These are phyloP conservation scores for Heliopora coerulea DNA, from an alignment of 92 coral and sea anemone species.

Conservation along the genomic window DNA sequence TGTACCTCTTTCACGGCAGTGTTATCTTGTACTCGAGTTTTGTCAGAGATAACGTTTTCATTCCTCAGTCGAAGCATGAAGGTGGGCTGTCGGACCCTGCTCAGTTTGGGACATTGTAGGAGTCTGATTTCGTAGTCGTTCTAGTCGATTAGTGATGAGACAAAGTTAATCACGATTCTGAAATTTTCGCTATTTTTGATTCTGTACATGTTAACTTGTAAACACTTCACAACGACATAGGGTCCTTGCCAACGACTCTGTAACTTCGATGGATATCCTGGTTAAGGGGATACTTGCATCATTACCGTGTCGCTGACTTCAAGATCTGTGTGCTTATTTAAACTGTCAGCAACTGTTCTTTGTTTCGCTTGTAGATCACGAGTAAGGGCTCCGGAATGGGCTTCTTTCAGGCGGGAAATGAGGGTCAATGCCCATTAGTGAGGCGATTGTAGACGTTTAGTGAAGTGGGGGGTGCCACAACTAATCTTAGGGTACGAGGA, in stretches of 20 bases:
- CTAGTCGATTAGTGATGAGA: conserved; percentile 6
- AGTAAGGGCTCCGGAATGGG: conserved; percentile 9
- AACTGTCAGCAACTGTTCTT: conserved; percentile 33
- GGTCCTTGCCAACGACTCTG: conserved; percentile 48
- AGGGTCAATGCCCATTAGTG: conserved; percentile 41
- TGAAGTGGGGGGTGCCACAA: conserved; percentile 29
- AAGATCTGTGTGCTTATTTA: conserved; percentile 13
- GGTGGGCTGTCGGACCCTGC: too few relatives aligned
- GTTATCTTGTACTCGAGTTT: too few relatives aligned
- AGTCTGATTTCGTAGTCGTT: conserved; percentile 16
- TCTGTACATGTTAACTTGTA: conserved; percentile 36
- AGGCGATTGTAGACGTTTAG: neutral
- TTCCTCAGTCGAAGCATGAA: too few relatives aligned
- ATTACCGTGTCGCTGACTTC: conserved; percentile 44
- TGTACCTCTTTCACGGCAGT: too few relatives aligned
- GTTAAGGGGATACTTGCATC: conserved; percentile 41
- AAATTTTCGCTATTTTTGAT: conserved; percentile 35
- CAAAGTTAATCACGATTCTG: too few relatives aligned
- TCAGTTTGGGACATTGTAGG: too few relatives aligned
- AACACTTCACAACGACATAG: conserved; percentile 47
- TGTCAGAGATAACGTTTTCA: too few relatives aligned
- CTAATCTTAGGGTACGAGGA: conserved; percentile 34
- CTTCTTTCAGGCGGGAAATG: conserved; percentile 38
- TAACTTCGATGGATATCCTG: conserved; percentile 41
- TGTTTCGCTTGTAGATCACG: conserved; percentile 30